These are phyloP conservation scores for Acrobasis suavella DNA, from an alignment of 2,888 invertebrate genomes.

Conservation along the genomic window DNA sequence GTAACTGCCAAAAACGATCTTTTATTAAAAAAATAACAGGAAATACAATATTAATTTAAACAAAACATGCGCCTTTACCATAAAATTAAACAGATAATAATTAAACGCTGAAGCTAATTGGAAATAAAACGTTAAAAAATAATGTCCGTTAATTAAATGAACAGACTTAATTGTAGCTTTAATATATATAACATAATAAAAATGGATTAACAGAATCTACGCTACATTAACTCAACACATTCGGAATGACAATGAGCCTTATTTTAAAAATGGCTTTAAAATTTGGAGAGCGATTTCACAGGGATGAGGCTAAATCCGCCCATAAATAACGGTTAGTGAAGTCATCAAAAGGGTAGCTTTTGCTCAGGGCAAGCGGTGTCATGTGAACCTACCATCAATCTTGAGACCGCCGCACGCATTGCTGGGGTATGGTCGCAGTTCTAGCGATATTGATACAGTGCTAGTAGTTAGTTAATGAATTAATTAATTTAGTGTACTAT, in stretches of 20 bases:
- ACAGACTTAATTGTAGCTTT: not conserved
- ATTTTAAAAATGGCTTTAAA: conserved; percentile 60
- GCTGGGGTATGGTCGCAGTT: conserved; percentile 33
- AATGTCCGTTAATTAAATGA: not conserved
- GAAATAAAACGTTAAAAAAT: too few relatives aligned
- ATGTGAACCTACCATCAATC: conserved; percentile 80
- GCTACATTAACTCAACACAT: conserved; percentile 9
- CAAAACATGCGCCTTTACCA: too few relatives aligned
- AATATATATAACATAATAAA: not conserved
- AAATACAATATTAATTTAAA: too few relatives aligned
- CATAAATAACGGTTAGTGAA: conserved; percentile 80
- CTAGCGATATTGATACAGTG: conserved; percentile 25
- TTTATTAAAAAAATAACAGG: too few relatives aligned
- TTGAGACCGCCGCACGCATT: conserved; percentile 65
- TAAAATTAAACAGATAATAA: too few relatives aligned
- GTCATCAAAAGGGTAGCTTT: conserved; percentile 78
- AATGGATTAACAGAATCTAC: conserved; percentile 7
- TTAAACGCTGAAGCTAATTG: too few relatives aligned
- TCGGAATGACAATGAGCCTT: conserved; percentile 8
- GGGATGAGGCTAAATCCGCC: conserved; percentile 66
- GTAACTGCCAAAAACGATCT: too few relatives aligned
- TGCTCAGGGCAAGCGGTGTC: conserved; percentile 71
- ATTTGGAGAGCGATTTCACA: conserved; percentile 57
- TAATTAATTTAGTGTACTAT: too few relatives aligned
- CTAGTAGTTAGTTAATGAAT: too few relatives aligned